Percentiles rank a stretch among this genome's conserved stretches.
These are phyloP conservation scores for Spisula solida DNA, from an alignment of 2,888 invertebrate genomes.

Conservation along the genomic window DNA sequence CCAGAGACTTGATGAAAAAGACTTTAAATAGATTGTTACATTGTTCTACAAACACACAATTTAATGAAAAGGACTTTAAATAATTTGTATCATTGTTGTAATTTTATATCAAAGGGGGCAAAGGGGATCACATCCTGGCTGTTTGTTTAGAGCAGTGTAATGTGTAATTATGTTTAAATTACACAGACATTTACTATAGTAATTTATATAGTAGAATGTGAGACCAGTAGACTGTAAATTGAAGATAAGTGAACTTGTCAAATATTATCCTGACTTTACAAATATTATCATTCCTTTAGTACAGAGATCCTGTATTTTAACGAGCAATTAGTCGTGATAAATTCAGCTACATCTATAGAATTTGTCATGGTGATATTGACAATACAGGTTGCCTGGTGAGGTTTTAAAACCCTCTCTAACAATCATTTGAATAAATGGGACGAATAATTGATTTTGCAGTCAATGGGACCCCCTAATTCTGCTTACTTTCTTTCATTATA, in stretches of 20 bases:
- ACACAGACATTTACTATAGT: neutral
- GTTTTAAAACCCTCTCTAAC: neutral
- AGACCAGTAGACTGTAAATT: neutral
- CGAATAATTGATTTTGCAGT: constrained; percentile 6
- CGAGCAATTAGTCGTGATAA: neutral
- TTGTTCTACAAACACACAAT: neutral
- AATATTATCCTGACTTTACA: constrained; percentile 3
- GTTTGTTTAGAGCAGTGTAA: neutral
- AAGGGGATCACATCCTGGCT: neutral
- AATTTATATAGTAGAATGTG: neutral
- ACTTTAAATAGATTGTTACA: neutral
- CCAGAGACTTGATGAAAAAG: neutral
- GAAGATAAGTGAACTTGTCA: neutral
- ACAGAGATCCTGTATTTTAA: neutral
- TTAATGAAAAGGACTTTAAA: neutral
- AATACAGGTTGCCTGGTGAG: neutral
- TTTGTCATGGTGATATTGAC: neutral
- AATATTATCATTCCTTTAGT: neutral
- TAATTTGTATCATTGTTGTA: neutral
- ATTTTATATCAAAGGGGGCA: neutral
- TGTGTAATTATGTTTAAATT: constrained; percentile 7
- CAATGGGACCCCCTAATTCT: constrained; percentile 16
- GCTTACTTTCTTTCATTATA: neutral
- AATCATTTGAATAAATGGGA: neutral
- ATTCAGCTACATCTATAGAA: neutral